These are phyloP conservation scores for Cyaniris semiargus DNA, from an alignment of 2,888 invertebrate genomes.

Conservation along the genomic window DNA sequence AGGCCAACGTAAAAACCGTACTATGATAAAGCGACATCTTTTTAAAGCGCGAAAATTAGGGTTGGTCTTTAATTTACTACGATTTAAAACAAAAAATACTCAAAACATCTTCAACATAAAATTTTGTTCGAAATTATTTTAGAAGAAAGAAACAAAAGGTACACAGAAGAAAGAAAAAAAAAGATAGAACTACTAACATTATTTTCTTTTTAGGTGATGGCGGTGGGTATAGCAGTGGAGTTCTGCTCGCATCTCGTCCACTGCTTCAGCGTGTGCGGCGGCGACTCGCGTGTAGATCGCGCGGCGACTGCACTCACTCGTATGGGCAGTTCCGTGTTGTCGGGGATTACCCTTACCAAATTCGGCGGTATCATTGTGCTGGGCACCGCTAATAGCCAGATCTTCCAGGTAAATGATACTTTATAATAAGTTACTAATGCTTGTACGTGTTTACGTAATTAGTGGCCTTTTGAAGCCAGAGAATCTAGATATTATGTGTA, in stretches of 20 bases:
- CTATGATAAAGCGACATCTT: too few species aligned
- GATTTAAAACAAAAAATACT: too few species aligned
- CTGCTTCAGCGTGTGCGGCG: constrained; percentile 90
- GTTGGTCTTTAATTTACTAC: background rate
- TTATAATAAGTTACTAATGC: too few species aligned
- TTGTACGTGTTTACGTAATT: too few species aligned
- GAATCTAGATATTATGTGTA: too few species aligned
- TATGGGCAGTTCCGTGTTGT: constrained; percentile 98
- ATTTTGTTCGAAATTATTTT: too few species aligned
- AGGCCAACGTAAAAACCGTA: too few species aligned
- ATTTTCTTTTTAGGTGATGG: constrained; percentile 86
- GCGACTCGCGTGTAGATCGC: constrained; percentile 82
- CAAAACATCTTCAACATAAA: too few species aligned
- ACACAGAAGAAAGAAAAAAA: too few species aligned
- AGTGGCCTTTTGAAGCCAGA: constrained; percentile 65
- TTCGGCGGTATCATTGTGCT: constrained; percentile 98
- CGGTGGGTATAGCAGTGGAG: constrained; percentile 98
- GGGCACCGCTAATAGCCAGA: constrained; percentile 98
- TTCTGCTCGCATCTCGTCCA: constrained; percentile 99
- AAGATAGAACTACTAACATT: too few species aligned
- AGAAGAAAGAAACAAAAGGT: too few species aligned
- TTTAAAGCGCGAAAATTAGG: too few species aligned
- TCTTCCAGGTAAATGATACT: constrained; percentile 85
- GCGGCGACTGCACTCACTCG: constrained; percentile 91
- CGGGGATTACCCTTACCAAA: constrained; percentile 98